Evolutionary conservation across 2,888 invertebrate species (phyloP).

Genomic region (Cataglyphis rosenhaueri): DNA sequence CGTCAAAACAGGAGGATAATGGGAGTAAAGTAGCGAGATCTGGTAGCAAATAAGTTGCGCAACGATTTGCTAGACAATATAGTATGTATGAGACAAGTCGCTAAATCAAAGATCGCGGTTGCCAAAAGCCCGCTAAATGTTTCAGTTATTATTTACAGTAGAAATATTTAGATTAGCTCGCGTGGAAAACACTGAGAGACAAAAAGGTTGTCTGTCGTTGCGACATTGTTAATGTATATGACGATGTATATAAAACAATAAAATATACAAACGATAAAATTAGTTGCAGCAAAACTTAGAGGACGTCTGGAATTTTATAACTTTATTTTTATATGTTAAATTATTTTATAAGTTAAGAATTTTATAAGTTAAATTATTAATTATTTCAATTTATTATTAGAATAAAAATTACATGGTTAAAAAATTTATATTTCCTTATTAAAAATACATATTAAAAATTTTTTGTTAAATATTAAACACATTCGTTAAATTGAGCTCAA

Average conservation of each 20-base stretch:
- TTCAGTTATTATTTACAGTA: constrained; percentile 61
- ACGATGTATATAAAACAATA: no score
- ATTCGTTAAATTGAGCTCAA: no score
- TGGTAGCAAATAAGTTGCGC: constrained; percentile 53
- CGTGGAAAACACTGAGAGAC: not conserved
- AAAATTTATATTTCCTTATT: no score
- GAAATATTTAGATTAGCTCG: constrained; percentile 31
- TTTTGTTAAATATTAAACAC: no score
- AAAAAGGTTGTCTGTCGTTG: not conserved
- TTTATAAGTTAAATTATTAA: not conserved
- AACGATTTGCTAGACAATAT: constrained; percentile 69
- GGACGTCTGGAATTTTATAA: no score
- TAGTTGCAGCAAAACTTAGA: not conserved
- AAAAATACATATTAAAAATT: no score
- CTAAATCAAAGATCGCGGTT: constrained; percentile 57
- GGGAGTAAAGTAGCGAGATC: constrained; percentile 64
- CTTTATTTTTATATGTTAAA: not conserved
- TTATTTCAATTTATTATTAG: not conserved
- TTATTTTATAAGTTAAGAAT: not conserved
- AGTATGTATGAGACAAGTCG: constrained; percentile 24
- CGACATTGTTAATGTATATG: not conserved
- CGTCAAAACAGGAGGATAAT: constrained; percentile 46
- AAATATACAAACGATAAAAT: not conserved
- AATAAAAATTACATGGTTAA: not conserved
- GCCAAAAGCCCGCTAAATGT: constrained; percentile 51